Evolutionary conservation across 2,797 vertebrate genomes (phyloP), one percentile per base, ranked within the genome.

Genomic region (Gallinago stenura): DNA sequence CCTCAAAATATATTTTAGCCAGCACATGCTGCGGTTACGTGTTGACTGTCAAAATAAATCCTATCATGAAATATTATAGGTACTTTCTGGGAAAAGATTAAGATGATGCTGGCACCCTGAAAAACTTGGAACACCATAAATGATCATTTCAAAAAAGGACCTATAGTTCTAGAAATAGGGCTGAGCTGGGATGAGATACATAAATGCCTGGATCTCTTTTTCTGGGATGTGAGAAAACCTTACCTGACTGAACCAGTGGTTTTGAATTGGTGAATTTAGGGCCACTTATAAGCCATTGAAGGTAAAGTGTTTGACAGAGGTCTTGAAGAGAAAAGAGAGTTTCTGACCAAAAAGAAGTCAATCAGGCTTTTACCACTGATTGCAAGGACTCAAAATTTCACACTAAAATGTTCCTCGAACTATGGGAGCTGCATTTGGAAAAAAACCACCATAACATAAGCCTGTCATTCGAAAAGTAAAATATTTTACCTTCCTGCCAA

Each of bases 401-500:
- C 30, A 22, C 6, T 50, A 39, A 87, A 84, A 54, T 45, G 8
- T 64, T 83, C 37, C 3, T 78, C 16, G 51, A 75, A 72, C 6
- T 28, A 46, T 56, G 30, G 19, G 30, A 91, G 20, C 16, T 56
- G 14, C 22, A 43, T 69, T 88, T 70, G 25, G 14, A 3, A 30
- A 9, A 65, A 15, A 31, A 7, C 31, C 19, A n/a, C 0, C 53
- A 24, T 9, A 31, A 30, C 12, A n/a, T 35, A 58, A 70, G 6
- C 12, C 46, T 75, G 21, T 43, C 3, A 30, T 83, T 83, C 83
- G 22, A 92, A 81, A 93, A 88, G 19, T 62, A 56, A 92, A 90
- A 81, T 65, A 61, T 87, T 96, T 95, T 81, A 65, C 33, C 24
- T 89, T 93, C 50, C 30, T 91, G 48, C 26, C 53, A 92, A 92